These are phyloP conservation scores for Drosophila falleni DNA, from an alignment of 2,888 invertebrate genomes.

Conservation along the genomic window DNA sequence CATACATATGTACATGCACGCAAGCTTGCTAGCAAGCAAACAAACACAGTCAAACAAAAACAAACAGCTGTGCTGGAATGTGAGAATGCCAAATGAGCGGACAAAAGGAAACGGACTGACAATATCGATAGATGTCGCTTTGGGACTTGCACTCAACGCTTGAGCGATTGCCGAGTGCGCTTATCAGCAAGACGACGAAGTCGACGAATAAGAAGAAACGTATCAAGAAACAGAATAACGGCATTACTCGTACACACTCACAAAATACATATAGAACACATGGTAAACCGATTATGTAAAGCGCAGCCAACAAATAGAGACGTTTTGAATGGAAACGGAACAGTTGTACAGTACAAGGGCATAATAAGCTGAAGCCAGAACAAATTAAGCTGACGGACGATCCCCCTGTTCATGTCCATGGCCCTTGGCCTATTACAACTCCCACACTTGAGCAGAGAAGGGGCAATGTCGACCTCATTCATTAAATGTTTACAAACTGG, in stretches of 20 bases:
- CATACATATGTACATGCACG: no score
- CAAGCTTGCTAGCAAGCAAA: background rate
- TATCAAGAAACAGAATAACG: conserved; percentile 5
- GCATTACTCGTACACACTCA: conserved; percentile 4
- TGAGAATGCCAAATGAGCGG: conserved; percentile 17
- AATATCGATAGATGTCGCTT: conserved; percentile 35
- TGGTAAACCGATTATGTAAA: conserved; percentile 77
- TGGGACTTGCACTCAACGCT: conserved; percentile 2
- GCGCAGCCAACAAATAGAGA: conserved; percentile 33
- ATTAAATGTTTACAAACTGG: conserved; percentile 63
- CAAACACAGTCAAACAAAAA: conserved; percentile 10
- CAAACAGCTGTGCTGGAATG: conserved; percentile 32
- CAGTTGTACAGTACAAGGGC: conserved; percentile 21
- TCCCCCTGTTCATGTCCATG: conserved; percentile 48
- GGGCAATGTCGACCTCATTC: conserved; percentile 49
- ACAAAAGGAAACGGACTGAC: conserved; percentile 25
- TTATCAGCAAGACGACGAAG: conserved; percentile 45
- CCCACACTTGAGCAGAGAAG: conserved; percentile 23
- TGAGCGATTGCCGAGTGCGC: conserved; percentile 9
- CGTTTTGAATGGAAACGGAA: conserved; percentile 12
- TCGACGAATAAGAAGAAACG: conserved; percentile 18
- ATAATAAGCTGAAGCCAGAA: conserved; percentile 38
- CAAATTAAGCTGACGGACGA: conserved; percentile 61
- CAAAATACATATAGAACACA: conserved; percentile 38
- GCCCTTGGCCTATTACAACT: conserved; percentile 51